A percentile compares a stretch with the other conserved stretches of the same genome.
phyloP scores from a whole-genome alignment of 2,113 vertebrate genomes.

The Hydropotes inermis region DNA sequence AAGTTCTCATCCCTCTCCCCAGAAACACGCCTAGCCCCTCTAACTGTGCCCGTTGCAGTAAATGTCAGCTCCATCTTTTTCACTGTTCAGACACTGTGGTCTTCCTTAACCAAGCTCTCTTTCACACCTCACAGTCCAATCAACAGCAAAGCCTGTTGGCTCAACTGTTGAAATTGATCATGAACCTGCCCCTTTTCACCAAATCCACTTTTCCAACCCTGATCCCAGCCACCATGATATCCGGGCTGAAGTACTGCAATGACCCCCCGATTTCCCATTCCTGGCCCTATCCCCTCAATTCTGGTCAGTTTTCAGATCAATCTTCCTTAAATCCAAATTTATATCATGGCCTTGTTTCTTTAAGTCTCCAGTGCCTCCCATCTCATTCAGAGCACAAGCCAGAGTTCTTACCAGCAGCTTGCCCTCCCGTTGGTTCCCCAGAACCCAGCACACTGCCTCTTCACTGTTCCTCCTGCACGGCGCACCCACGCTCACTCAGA shows the following conservation, averaged over 20 bases:
- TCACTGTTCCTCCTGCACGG: accelerated
- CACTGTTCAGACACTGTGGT: background rate
- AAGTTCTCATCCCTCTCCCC: background rate
- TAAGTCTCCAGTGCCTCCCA: too few relatives aligned
- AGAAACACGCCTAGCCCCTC: background rate
- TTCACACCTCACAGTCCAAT: background rate
- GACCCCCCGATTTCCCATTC: background rate
- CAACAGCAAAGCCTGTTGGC: background rate
- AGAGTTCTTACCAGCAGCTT: background rate
- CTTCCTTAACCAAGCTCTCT: background rate
- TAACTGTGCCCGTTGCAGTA: background rate
- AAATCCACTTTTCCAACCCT: background rate
- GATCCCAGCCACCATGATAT: background rate
- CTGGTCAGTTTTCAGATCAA: background rate
- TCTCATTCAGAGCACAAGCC: background rate
- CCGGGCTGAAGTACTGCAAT: background rate
- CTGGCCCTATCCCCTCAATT: too few relatives aligned
- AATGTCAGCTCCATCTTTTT: background rate
- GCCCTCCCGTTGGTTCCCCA: background rate
- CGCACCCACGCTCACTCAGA: accelerated
- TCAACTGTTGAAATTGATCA: background rate
- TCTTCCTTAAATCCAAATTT: background rate
- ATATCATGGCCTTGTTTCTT: background rate
- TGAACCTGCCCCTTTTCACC: background rate
- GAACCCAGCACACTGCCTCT: accelerated